Evolutionary conservation across 2,113 vertebrate genomes (phyloP), one percentile per base, ranked within the genome.

Genomic region (Arenaria interpres): DNA sequence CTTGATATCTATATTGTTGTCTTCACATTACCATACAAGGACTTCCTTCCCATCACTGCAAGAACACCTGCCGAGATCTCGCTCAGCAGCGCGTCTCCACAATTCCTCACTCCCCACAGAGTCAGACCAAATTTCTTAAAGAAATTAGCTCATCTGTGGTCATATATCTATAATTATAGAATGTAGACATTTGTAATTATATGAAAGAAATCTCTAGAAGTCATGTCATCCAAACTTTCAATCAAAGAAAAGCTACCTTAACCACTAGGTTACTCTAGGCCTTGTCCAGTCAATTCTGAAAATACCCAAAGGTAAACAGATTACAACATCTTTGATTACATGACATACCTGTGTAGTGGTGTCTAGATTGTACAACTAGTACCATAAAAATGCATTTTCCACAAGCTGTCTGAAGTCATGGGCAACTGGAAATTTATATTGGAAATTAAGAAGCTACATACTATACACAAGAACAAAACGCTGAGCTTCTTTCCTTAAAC

Each of bases 371-470:
- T 63, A 80, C 30, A 69, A 33, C n/a, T 35, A 64, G 12, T 39
- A 18, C 18, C 46, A 16, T 39, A 89, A 80, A 89, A 94, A 84
- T 16, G 9, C 10, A 39, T 80, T 79, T 85, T 41, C 17, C 64
- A 60, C 18, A 72, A 64, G 24, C 56, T 10, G 33, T 12, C 14
- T 73, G 13, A 82, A 60, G 8, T 63, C 22, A 78, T 1, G 11
- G 21, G 18, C 14, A 89, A 76, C 17, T 68, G 30, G 15, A 97
- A 92, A 78, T 85, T 77, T 28, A 72, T 54, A 67, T 3, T 37
- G 74, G 48, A 82, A 90, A 89, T 91, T 59, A 76, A 92, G 57
- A 89, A 88, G 48, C 6, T n/a, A 22, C 53, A n/a, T 69, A 69
- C 30, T 62, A 25, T 5, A 64, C 18, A 6, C 14, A 95, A 95